phyloP scores from a whole-genome alignment of 53 echinoderm and acorn worm species.

The Paelopatides confundens region DNA sequence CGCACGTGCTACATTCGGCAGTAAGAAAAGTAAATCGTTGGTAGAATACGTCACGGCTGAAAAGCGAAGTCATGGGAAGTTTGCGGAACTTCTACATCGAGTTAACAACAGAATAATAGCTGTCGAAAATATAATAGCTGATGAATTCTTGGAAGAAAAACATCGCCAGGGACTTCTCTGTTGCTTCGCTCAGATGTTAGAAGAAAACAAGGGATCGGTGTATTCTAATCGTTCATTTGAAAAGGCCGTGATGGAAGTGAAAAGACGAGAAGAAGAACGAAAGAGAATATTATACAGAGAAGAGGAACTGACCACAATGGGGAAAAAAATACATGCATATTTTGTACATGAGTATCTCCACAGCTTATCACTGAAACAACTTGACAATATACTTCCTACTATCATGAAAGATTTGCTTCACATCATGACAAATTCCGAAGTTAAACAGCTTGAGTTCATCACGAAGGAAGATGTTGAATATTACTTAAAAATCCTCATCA shows the following conservation, averaged over 20 bases:
- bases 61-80: neutral
- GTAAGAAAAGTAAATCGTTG: neutral
- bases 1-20: neutral
- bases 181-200: neutral
- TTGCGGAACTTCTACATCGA: neutral
- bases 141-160: neutral
- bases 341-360: neutral
- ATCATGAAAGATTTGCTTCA: neutral
- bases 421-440: neutral
- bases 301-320: neutral
- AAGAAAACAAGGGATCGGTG: neutral
- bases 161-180: constrained; percentile 4
- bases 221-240: neutral
- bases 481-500: neutral
- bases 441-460: neutral
- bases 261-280: neutral
- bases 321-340: neutral
- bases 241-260: neutral
- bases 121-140: neutral
- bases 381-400: neutral
- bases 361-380: neutral
- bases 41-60: neutral
- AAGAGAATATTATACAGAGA: neutral
- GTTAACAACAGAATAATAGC: neutral
- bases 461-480: neutral